These are phyloP conservation scores for Syngnathoides biaculeatus DNA, from an alignment of 2,113 vertebrate species.

Conservation along the genomic window DNA sequence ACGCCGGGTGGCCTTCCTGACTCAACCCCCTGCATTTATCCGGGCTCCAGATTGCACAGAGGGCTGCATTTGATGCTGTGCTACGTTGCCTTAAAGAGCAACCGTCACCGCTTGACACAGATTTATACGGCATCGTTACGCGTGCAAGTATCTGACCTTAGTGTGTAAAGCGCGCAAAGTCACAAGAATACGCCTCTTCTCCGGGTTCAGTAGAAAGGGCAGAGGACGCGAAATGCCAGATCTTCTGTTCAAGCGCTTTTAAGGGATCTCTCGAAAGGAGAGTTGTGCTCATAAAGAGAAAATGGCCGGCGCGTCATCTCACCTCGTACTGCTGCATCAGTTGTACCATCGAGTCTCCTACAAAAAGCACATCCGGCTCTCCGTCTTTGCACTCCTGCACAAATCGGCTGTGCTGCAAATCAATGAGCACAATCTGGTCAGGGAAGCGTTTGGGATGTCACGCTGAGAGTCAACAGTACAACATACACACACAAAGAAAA, in stretches of 20 bases:
- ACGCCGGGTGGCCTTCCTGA: too few relatives aligned
- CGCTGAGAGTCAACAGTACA: neutral
- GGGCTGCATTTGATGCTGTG: too few relatives aligned
- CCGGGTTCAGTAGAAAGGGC: neutral
- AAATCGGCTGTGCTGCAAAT: conserved; percentile 67
- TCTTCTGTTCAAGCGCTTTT: too few relatives aligned
- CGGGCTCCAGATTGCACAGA: too few relatives aligned
- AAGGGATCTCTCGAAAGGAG: too few relatives aligned
- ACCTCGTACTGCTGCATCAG: conserved; percentile 94
- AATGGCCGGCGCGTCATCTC: conserved; percentile 3
- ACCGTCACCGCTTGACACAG: too few relatives aligned
- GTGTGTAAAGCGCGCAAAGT: neutral
- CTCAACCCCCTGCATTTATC: too few relatives aligned
- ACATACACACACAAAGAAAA: neutral
- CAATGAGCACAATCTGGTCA: conserved; percentile 9
- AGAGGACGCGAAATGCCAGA: too few relatives aligned
- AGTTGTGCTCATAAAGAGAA: neutral
- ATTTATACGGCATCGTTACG: too few relatives aligned
- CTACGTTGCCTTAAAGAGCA: too few relatives aligned
- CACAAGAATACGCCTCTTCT: neutral
- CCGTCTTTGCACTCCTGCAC: conserved; percentile 75
- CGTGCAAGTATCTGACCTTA: neutral
- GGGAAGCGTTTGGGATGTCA: neutral
- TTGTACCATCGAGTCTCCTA: conserved; percentile 96
- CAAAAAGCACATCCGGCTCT: conserved; percentile 83